These are phyloP conservation scores for Acromyrmex echinatior DNA, from an alignment of 1,140 invertebrate genomes.

Conservation along the genomic window DNA sequence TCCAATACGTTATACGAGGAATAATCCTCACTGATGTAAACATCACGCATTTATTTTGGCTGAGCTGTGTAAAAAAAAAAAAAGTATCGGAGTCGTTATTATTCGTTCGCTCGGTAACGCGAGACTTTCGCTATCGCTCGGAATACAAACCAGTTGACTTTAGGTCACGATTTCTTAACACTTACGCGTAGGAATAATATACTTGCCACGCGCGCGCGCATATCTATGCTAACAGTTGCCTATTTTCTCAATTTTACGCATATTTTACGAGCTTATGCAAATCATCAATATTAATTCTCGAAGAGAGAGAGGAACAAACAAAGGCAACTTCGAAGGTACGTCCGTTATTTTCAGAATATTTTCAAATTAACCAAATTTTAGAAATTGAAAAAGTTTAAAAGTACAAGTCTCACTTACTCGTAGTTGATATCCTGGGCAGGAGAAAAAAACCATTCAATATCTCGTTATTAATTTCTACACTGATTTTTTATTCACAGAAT, in stretches of 20 bases:
- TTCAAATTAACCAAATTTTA: background rate
- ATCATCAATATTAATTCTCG: slow-evolving; percentile 6
- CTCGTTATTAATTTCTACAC: background rate
- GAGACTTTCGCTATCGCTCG: slow-evolving; percentile 27
- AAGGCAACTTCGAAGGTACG: background rate
- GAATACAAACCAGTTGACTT: slow-evolving; percentile 34
- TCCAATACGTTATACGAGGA: background rate
- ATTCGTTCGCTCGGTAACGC: background rate
- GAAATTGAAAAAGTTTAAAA: slow-evolving; percentile 4
- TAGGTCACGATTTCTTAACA: slow-evolving; percentile 38
- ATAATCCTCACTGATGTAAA: slow-evolving; percentile 47
- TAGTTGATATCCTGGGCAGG: too few relatives aligned
- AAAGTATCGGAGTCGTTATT: slow-evolving; percentile 38
- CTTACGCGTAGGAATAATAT: slow-evolving; percentile 4
- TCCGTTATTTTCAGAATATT: background rate
- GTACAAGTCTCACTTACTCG: too few relatives aligned
- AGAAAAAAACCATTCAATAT: background rate
- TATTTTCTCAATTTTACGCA: slow-evolving; percentile 21
- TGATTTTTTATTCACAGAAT: background rate
- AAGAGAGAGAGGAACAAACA: background rate
- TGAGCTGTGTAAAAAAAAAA: background rate
- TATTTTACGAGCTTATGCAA: background rate
- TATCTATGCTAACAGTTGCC: background rate
- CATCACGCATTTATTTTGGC: slow-evolving; percentile 27
- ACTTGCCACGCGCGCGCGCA: background rate